Evolutionary conservation across 2,797 vertebrate genomes (phyloP), one percentile per base, ranked within the genome.

Genomic region (Poeciliopsis infans): DNA sequence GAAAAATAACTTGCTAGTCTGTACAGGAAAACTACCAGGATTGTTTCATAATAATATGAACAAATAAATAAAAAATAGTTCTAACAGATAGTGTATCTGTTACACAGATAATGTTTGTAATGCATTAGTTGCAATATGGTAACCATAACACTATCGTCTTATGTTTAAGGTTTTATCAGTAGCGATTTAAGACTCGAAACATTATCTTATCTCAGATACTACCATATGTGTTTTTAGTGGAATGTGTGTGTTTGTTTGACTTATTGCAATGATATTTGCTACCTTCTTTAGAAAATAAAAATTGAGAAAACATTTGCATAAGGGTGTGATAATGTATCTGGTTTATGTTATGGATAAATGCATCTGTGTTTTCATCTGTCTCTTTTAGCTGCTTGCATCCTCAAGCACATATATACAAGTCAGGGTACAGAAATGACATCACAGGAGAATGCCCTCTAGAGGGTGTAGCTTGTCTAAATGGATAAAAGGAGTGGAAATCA

Each of bases 1-100:
- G 49, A 3, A 80, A 86, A 83, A 53, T 68, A 80, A 51, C 46
- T 16, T 23, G 11, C 36, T 68, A 70, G 66, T 41, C 81, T 85
- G 72, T 83, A 41, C 23, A 2, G 25, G 43, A 18, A 80, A 46
- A 68, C 0, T 68, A 3, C 18, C 51, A 23, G 2, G 2, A 23
- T 28, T 77, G 10, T 31, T 28, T 28, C 41, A 45, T 64, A 45
- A 73, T 49, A 72, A 72, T 11, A 15, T 36, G 12, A 23, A 11
- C 45, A 31, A 55, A 11, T 25, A 25, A 20, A 59, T 7, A 36
- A 51, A 43, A 7, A n/a, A 74, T 45, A 7, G 53, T 12, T 39
- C 3, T 28, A 45, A 3, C 2, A 28, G 41, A 28, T 43, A 28
- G 45, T 46, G 18, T 25, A 25, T 39, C n/a, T n/a, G n/a, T n/a